Conservation (phyloP, 2,113 vertebrate species). For the Riparia riparia region DNA sequence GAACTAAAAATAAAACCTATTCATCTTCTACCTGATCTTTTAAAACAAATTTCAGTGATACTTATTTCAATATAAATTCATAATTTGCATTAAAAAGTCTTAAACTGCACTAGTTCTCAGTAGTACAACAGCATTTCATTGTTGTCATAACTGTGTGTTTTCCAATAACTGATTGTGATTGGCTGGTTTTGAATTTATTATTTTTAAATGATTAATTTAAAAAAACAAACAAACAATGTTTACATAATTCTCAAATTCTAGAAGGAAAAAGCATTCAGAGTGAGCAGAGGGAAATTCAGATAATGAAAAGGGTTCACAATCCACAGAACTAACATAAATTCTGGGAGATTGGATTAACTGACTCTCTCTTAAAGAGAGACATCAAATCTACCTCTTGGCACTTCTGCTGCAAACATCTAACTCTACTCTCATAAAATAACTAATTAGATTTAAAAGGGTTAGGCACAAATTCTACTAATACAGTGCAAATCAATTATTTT, state of each 20-base stretch:
- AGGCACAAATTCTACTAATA: neutral
- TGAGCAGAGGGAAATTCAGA: neutral
- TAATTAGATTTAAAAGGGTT: neutral
- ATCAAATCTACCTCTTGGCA: neutral
- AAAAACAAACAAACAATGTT: neutral
- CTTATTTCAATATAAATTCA: neutral
- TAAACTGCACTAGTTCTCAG: neutral
- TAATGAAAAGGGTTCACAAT: neutral
- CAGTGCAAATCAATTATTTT: neutral
- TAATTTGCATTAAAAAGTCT: neutral
- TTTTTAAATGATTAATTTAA: neutral
- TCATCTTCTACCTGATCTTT: neutral
- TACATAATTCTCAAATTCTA: neutral
- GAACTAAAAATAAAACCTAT: neutral
- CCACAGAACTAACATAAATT: neutral
- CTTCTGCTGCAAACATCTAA: slow-evolving; percentile 2
- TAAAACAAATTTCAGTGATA: neutral
- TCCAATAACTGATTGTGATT: neutral
- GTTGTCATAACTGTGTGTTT: neutral
- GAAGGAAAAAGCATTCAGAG: neutral
- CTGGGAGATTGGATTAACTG: neutral
- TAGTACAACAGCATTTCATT: neutral
- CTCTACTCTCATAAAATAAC: neutral
- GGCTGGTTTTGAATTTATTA: neutral
- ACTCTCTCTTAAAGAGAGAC: neutral